Base-by-base conservation (phyloP, 2,797 vertebrate species). In the Enteromius viviparus region DNA sequence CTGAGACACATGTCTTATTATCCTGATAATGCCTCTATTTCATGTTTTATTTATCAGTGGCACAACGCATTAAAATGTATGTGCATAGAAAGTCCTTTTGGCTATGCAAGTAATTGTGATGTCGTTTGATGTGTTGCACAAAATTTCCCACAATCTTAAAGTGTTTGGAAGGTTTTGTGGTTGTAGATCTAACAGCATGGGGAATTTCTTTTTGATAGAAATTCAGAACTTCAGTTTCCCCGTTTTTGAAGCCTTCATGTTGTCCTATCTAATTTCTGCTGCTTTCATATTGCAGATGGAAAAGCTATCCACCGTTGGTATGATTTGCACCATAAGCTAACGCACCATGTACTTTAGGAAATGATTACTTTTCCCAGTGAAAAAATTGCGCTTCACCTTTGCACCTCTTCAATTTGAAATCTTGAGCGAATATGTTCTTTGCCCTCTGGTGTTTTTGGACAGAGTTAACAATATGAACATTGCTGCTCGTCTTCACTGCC, bases 111-210 rank as follows among this genome's bases (percentile, higher is more conserved):
- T 74, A 62, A 87, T 78, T 78, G 77, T 80, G 80, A 82, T 75
- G 76, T 51, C 9, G 69, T 82, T 78, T 84, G 85, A 78, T 84
- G 69, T 79, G 62, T 78, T 81, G 62, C 68, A 64, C 51, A 60
- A 76, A 58, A 76, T 58, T 62, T 78, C 53, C 49, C 40, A 42
- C 62, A 77, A 47, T 68, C 74, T 69, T 32, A n/a, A 40, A 77
- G 37, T 42, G 51, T 47, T 82, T 68, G 62, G 64, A 81, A 64
- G 3, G 4, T 83, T 83, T 78, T 78, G 65, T 14, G 53, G 75
- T 78, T 7, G 42, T 21, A 62, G 75, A 83, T 83, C 74, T 78
- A 71, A 83, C 32, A 51, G 75, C 82, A 70, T 78, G 40, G 1
- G n/a, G 32, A 82, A 82, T 23, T 68, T 37, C 47, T 21, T 76